These are phyloP conservation scores for Camponotus vicinus DNA, from an alignment of 1,140 invertebrate species.

Conservation along the genomic window DNA sequence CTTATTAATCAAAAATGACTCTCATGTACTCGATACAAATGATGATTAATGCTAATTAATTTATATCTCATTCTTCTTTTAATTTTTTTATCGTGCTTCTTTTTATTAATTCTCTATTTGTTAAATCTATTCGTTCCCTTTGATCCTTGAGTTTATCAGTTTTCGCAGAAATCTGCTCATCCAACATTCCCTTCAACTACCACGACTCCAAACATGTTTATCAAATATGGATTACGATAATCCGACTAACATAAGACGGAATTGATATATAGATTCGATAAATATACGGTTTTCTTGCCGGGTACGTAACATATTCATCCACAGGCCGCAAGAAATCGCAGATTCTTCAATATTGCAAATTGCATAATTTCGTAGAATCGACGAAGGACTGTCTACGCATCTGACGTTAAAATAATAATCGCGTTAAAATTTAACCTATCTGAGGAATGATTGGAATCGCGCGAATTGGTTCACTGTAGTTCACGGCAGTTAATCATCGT, in stretches of 20 bases:
- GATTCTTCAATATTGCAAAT: neutral
- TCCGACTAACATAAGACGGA: neutral
- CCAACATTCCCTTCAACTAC: neutral
- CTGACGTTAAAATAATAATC: slow-evolving; percentile 39
- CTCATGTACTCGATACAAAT: neutral
- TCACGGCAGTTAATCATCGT: slow-evolving; percentile 45
- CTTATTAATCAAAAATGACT: neutral
- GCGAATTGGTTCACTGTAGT: neutral
- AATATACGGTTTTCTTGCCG: neutral
- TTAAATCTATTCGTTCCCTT: neutral
- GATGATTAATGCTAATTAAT: neutral
- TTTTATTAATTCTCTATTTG: neutral
- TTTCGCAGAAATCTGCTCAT: neutral
- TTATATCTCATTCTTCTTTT: neutral
- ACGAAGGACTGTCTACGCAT: slow-evolving; percentile 3
- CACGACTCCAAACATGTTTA: slow-evolving; percentile 10
- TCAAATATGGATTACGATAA: slow-evolving; percentile 39
- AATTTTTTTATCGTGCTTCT: neutral
- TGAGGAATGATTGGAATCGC: neutral
- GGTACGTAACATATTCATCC: neutral
- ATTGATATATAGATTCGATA: slow-evolving; percentile 21
- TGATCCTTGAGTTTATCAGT: neutral
- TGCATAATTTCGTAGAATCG: neutral
- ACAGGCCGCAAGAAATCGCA: neutral
- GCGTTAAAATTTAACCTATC: neutral